Evolutionary conservation across 1,140 invertebrate species (phyloP).

Genomic region (Calliphora vicina): DNA sequence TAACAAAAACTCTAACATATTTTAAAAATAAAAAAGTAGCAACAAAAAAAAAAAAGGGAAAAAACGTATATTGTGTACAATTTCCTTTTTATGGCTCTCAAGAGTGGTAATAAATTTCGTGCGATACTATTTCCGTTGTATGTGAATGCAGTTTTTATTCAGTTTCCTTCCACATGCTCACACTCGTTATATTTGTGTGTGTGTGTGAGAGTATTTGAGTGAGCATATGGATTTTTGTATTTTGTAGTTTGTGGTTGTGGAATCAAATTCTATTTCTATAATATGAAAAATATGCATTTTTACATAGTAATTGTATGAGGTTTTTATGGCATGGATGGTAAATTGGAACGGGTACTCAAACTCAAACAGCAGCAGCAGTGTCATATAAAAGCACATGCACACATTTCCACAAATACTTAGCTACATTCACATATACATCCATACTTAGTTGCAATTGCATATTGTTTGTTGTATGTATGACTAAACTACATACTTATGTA

Average conservation of each 20-base stretch:
- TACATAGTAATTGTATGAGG: not conserved
- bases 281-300: not conserved
- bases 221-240: not conserved
- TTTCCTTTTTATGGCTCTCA: conserved; percentile 63
- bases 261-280: conserved; percentile 15
- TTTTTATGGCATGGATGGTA: not conserved
- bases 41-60: conserved; percentile 1
- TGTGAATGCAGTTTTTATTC: conserved; percentile 32
- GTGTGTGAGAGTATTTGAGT: not conserved
- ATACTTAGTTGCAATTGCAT: no score
- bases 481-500: not conserved
- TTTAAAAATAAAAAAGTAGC: conserved; percentile 5
- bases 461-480: not conserved
- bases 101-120: conserved; percentile 63
- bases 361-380: not conserved
- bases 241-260: not conserved
- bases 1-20: conserved; percentile 15
- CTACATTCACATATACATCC: not conserved
- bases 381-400: not conserved
- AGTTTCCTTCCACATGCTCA: conserved; percentile 27
- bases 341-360: not conserved
- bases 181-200: not conserved
- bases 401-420: no score
- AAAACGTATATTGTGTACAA: conserved; percentile 63
- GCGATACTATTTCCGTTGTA: conserved; percentile 63